Percentiles rank a stretch among this genome's conserved stretches.
phyloP scores from a whole-genome alignment of 1,140 invertebrate species.

The Phocides pigmalion region DNA sequence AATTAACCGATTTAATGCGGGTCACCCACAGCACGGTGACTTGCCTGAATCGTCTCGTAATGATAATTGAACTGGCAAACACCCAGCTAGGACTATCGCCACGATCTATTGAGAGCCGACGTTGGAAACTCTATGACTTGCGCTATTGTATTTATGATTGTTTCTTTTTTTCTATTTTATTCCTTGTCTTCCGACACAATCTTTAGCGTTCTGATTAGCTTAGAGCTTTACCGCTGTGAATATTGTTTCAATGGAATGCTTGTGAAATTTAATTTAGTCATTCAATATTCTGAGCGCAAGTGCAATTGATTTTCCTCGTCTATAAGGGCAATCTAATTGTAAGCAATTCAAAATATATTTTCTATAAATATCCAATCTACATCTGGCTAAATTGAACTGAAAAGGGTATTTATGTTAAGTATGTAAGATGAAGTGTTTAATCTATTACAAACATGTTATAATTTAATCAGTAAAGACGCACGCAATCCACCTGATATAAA shows the following conservation, averaged over 20 bases:
- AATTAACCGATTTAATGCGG: constrained; percentile 84
- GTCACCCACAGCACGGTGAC: constrained; percentile 79
- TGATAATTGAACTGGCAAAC: constrained; percentile 84
- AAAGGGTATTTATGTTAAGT: no score
- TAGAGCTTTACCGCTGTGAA: constrained; percentile 77
- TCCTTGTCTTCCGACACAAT: constrained; percentile 81
- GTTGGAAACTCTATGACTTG: constrained; percentile 78
- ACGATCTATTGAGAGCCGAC: constrained; percentile 72
- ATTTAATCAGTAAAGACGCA: no score
- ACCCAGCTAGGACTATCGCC: constrained; percentile 74
- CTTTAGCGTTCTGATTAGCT: constrained; percentile 82
- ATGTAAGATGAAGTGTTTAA: no score
- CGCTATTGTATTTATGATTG: constrained; percentile 78
- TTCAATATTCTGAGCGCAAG: constrained; percentile 5
- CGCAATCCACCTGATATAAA: no score
- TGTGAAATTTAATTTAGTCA: constrained; percentile 49
- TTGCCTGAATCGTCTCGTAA: constrained; percentile 71
- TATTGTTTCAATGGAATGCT: constrained; percentile 64
- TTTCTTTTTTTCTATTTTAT: constrained; percentile 70
- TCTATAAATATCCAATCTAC: not conserved
- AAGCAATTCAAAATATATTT: not conserved
- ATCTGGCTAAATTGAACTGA: no score
- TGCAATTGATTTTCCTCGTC: not conserved
- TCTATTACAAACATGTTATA: no score
- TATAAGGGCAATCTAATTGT: not conserved